Base-by-base conservation (phyloP, 2,888 invertebrate species). In the Trissolcus brochymenae region DNA sequence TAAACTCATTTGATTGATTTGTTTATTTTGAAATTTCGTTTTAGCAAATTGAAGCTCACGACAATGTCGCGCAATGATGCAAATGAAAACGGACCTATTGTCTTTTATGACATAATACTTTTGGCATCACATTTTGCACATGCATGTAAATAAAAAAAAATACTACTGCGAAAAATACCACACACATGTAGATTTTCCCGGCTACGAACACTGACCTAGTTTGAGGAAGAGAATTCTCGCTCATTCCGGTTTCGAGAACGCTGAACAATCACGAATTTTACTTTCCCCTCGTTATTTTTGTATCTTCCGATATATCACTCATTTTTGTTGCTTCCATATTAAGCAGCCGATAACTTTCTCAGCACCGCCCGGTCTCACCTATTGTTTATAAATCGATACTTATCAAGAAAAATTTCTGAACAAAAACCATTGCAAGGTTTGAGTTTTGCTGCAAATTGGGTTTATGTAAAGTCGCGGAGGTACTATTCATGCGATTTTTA, bases 231-330 rank as follows among this genome's bases (percentile, higher is more conserved):
- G 71, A 71, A 76, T 66, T 71, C 67, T 66, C 61, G 70, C 53
- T 11, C 9, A 71, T 76, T 71, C 65, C 76, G 71, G 70, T 75
- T 74, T 74, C 57, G 75, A 59, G 59, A 59, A 65, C 70, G 68
- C 19, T 19, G 62, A 74, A 74, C 67, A 74, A 72, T 77, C 72
- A 53, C 65, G 68, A 60, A 65, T 77, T 67, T 35, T 35, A 77
- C 77, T 77, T 77, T 77, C 77, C 77, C 77, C 60, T 71, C 72
- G 64, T 73, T 77, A 68, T 64, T 73, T n/a, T 64, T 53, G 68
- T 68, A 73, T 72, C 77, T 73, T 77, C 77, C 68, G 77, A 77
- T 73, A 73, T 73, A 68, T 73, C 77, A 68, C 73, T 77, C 62
- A 73, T 72, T 77, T 49, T 74, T 68, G 56, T 60, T 68, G 14